These are phyloP conservation scores for Himalopsyche anomala DNA, from an alignment of 2,888 invertebrate genomes.

Conservation along the genomic window DNA sequence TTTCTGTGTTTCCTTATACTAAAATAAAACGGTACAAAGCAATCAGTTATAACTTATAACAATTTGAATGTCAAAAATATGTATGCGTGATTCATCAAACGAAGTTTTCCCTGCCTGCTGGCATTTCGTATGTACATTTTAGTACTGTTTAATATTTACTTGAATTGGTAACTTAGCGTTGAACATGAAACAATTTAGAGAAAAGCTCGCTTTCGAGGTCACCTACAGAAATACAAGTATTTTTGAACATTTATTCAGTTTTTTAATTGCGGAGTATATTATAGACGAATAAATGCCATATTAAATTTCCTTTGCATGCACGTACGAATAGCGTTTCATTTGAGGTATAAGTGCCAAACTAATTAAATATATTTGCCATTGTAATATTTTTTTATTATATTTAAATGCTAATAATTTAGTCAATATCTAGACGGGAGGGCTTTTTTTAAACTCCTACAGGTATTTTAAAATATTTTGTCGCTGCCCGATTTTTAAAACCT, in stretches of 20 bases:
- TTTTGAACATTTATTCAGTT: constrained; percentile 32
- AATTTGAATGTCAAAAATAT: constrained; percentile 41
- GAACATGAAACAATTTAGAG: constrained; percentile 41
- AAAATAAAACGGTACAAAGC: constrained; percentile 25
- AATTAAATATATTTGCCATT: too few relatives aligned
- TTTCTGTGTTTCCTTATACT: background rate
- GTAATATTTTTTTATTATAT: too few relatives aligned
- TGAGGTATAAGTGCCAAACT: too few relatives aligned
- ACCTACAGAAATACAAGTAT: background rate
- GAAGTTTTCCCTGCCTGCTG: constrained; percentile 1
- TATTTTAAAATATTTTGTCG: too few relatives aligned
- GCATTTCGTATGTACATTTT: constrained; percentile 39
- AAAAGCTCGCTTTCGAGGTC: constrained; percentile 38
- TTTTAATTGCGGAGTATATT: constrained; percentile 17
- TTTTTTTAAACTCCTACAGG: too few relatives aligned
- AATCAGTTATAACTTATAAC: constrained; percentile 22
- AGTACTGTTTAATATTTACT: constrained; percentile 36
- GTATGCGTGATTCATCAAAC: constrained; percentile 39
- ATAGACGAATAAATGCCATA: background rate
- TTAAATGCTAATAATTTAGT: too few relatives aligned
- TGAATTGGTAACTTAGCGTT: constrained; percentile 33
- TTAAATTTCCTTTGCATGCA: background rate
- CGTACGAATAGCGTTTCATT: background rate
- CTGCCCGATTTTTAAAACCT: too few relatives aligned
- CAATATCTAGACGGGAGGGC: too few relatives aligned